Evolutionary conservation across 2,113 vertebrate genomes (phyloP).

Genomic region (Antechinus stuartii): DNA sequence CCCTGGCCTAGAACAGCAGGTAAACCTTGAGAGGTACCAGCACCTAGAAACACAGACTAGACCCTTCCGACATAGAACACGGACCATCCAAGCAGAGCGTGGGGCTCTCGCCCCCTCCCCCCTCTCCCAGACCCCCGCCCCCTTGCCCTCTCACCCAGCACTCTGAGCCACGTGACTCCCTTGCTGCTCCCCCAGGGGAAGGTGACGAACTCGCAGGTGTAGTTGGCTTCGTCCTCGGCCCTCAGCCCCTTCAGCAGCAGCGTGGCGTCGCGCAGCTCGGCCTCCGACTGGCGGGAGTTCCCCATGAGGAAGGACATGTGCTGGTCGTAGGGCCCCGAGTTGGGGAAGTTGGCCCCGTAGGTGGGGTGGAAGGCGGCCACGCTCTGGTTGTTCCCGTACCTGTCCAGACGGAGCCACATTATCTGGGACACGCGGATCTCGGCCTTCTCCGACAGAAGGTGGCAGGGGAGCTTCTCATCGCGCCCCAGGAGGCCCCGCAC

Average conservation of each 20-base stretch:
- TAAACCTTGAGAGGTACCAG: no score
- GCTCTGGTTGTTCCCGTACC: constrained; percentile 71
- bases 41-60: no score
- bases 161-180: constrained; percentile 85
- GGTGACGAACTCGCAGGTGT: constrained; percentile 91
- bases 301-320: constrained; percentile 72
- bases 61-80: no score
- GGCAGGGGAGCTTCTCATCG: constrained; percentile 86
- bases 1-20: no score
- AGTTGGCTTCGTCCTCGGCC: constrained; percentile 89
- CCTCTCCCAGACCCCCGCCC: background rate
- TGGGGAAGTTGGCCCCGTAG: constrained; percentile 84
- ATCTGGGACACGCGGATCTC: constrained; percentile 83
- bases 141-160: constrained; percentile 85
- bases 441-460: constrained; percentile 81
- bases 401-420: constrained; percentile 87
- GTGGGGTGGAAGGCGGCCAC: constrained; percentile 89
- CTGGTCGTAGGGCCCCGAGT: constrained; percentile 73
- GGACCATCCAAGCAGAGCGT: no score
- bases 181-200: constrained; percentile 90
- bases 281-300: background rate
- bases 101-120: no score
- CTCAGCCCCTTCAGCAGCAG: constrained; percentile 84
- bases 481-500: constrained; percentile 86
- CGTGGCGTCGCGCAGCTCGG: constrained; percentile 82